Percentiles rank a stretch among this genome's conserved stretches.
Evolutionary conservation across 1,140 invertebrate genomes (phyloP).

Genomic region (silkworm (Bombyx mori)): ASM3026992v2 NC_085111.1:3652001-3652500

Average conservation of each 20-base stretch:
- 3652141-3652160: slow-evolving; percentile 6
- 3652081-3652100: slow-evolving; percentile 12
- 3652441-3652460: slow-evolving; percentile 14
- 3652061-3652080: neutral
- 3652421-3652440: neutral
- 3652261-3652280: too few species aligned
- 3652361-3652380: slow-evolving; percentile 34
- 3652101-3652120: slow-evolving; percentile 15
- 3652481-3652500: slow-evolving; percentile 9
- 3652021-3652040: slow-evolving; percentile 13
- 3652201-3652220: too few species aligned
- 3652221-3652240: too few species aligned
- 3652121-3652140: slow-evolving; percentile 13
- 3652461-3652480: slow-evolving; percentile 5
- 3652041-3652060: slow-evolving; percentile 23
- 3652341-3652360: slow-evolving; percentile 30
- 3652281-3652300: slow-evolving; percentile 7
- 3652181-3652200: neutral
- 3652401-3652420: too few species aligned
- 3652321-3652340: slow-evolving; percentile 41
- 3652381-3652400: slow-evolving; percentile 27
- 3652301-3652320: slow-evolving; percentile 29
- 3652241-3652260: too few species aligned
- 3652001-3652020: slow-evolving; percentile 17
- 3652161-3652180: slow-evolving; percentile 10